Evolutionary conservation across 2,888 invertebrate species (phyloP).

Genomic region (Clepsis dumicolana): DNA sequence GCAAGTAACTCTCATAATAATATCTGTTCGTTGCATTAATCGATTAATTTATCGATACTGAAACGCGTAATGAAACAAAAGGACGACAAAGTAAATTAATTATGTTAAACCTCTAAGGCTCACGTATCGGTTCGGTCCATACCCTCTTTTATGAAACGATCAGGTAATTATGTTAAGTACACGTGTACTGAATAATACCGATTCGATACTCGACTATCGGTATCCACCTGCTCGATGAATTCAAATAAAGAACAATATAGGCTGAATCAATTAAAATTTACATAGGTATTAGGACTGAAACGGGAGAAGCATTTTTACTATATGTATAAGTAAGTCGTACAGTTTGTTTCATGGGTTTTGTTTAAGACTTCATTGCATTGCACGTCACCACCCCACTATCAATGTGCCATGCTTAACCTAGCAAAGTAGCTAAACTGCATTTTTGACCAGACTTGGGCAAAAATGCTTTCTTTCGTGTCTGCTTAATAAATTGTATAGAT

Average conservation of each 20-base stretch:
- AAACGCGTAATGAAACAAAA: slow-evolving; percentile 13
- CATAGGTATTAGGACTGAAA: not conserved
- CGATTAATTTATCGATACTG: slow-evolving; percentile 5
- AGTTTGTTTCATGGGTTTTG: no score
- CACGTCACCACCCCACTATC: no score
- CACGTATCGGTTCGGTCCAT: slow-evolving; percentile 8
- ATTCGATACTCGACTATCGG: not conserved
- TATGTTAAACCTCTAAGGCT: slow-evolving; percentile 5
- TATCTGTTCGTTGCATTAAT: not conserved
- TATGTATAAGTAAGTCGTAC: not conserved
- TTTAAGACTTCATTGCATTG: no score
- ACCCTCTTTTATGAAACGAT: slow-evolving; percentile 10
- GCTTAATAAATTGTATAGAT: no score
- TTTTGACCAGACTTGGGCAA: no score
- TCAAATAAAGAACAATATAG: not conserved
- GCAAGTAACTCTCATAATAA: no score
- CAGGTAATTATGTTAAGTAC: not conserved
- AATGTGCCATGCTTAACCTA: no score
- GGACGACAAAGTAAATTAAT: slow-evolving; percentile 12
- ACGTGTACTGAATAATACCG: slow-evolving; percentile 3
- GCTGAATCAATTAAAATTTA: not conserved
- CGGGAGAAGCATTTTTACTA: not conserved
- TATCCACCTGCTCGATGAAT: not conserved
- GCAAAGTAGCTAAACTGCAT: no score
- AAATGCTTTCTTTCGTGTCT: no score